A percentile compares a stretch with the other conserved stretches of the same genome.
These are phyloP conservation scores for Drosophila anomelani DNA, from an alignment of 2,888 invertebrate genomes.

Conservation along the genomic window DNA sequence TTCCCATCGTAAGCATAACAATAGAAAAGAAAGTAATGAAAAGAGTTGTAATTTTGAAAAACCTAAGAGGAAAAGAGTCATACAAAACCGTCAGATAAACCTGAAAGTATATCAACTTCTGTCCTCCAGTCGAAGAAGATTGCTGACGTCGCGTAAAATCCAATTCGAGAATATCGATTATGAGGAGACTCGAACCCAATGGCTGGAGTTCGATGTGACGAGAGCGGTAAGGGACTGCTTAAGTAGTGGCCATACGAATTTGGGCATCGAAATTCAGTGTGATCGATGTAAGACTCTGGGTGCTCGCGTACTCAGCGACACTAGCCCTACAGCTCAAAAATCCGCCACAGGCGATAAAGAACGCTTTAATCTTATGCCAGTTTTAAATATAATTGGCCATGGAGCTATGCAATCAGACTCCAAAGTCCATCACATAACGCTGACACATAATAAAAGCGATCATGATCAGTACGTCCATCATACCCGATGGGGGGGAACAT, in stretches of 20 bases:
- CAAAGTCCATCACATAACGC: conserved; percentile 9
- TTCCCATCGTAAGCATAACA: neutral
- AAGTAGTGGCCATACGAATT: conserved; percentile 84
- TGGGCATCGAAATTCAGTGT: conserved; percentile 86
- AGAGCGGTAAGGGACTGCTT: conserved; percentile 85
- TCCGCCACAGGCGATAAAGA: conserved; percentile 10
- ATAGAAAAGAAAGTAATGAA: conserved; percentile 22
- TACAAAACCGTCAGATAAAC: conserved; percentile 61
- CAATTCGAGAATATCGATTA: conserved; percentile 73
- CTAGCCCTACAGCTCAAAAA: conserved; percentile 20
- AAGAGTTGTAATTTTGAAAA: conserved; percentile 29
- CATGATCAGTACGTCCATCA: conserved; percentile 58
- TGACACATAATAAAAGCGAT: conserved; percentile 50
- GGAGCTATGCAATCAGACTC: conserved; percentile 57
- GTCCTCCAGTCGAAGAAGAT: conserved; percentile 63
- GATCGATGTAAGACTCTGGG: conserved; percentile 84
- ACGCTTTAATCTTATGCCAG: conserved; percentile 75
- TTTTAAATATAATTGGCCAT: conserved; percentile 82
- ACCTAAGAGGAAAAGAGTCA: conserved; percentile 1
- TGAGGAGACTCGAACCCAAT: conserved; percentile 84
- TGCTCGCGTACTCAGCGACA: conserved; percentile 83
- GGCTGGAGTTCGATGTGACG: conserved; percentile 88
- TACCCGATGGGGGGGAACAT: conserved; percentile 54
- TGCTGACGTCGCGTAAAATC: conserved; percentile 83
- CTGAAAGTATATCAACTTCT: conserved; percentile 81